A percentile compares a stretch with the other conserved stretches of the same genome.
phyloP scores from a whole-genome alignment of 2,888 invertebrate species.

The Athalia circularis region DNA sequence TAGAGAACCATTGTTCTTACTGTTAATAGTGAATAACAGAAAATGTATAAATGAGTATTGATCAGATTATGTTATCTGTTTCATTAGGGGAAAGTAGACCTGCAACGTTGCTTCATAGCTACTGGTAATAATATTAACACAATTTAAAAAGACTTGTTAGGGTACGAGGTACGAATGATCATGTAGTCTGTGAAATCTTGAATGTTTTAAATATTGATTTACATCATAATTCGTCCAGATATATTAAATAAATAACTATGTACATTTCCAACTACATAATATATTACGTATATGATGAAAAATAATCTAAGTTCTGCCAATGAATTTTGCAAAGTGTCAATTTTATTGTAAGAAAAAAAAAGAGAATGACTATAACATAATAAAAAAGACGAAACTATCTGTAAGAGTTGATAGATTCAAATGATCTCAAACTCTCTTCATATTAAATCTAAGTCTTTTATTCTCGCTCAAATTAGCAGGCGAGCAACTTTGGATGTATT shows the following conservation, averaged over 20 bases:
- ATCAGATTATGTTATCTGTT: background rate
- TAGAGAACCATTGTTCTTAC: too few relatives aligned
- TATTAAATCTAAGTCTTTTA: background rate
- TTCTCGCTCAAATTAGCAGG: constrained; percentile 49
- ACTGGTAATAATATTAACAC: background rate
- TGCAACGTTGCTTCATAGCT: constrained; percentile 13
- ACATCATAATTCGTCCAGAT: constrained; percentile 38
- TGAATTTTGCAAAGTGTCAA: too few relatives aligned
- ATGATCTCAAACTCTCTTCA: too few relatives aligned
- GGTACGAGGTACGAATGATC: background rate
- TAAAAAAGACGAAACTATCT: constrained; percentile 18
- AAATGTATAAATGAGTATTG: background rate
- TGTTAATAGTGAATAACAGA: too few relatives aligned
- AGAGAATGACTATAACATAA: constrained; percentile 12
- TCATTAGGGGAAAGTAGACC: constrained; percentile 12
- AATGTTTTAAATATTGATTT: constrained; percentile 28
- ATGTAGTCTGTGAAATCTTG: background rate
- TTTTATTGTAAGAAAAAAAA: background rate
- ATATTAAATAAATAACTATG: constrained; percentile 16
- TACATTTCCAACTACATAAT: constrained; percentile 9
- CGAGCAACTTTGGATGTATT: constrained; percentile 67
- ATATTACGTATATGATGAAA: constrained; percentile 15
- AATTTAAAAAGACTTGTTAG: constrained; percentile 7
- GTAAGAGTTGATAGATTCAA: background rate
- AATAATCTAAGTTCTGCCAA: too few relatives aligned